Base-by-base conservation (phyloP, 2,113 vertebrate species). In the Notothenia rossii region DNA sequence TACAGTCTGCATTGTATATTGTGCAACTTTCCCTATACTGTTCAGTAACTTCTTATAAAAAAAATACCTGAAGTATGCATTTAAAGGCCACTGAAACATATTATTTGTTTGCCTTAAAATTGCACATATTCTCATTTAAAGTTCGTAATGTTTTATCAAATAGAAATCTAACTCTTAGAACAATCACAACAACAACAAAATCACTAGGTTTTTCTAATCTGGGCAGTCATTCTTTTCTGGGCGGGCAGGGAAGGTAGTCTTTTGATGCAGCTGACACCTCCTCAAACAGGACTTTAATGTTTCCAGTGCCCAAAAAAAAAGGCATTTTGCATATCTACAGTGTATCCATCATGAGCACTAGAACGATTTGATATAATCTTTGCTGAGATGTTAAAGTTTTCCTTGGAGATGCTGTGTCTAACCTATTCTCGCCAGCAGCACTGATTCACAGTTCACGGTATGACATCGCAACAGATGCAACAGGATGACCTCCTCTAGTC, bases 401-500 rank as follows among this genome's bases (percentile, higher is more conserved):
- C 45, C 12, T 13, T 33, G 62, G 20, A 53, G 18, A 25, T 62
- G 33, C 9, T 69, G 43, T 17, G 50, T 59, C n/a, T 17, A 20
- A 40, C 7, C 12, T 45, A 62, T 72, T 66, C 77, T 29, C 13
- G 7, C 40, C 69, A 69, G 66, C 64, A 65, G 43, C 65, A 78
- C 74, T 87, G 65, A 81, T 62, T 92, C 73, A 75, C 74, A 73
- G 25, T 43, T 83, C 72, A 87, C 10, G 36, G 59, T 13, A 48
- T 79, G 33, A 66, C 61, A 25, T 86, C 72, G 73, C 11, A 62
- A 74, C 40, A 69, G 73, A 70, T 3, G 13, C 68, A 91, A 84
- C 79, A 85, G 67, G 75, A 86, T 91, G 90, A 90, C 91, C 91
- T 82, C 77, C 67, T 71, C 62, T 51, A 81, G 53, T 88, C 82